A percentile compares a stretch with the other conserved stretches of the same genome.
phyloP scores from a whole-genome alignment of 2,797 vertebrate species.

The Sebastes kiyomatsui region DNA sequence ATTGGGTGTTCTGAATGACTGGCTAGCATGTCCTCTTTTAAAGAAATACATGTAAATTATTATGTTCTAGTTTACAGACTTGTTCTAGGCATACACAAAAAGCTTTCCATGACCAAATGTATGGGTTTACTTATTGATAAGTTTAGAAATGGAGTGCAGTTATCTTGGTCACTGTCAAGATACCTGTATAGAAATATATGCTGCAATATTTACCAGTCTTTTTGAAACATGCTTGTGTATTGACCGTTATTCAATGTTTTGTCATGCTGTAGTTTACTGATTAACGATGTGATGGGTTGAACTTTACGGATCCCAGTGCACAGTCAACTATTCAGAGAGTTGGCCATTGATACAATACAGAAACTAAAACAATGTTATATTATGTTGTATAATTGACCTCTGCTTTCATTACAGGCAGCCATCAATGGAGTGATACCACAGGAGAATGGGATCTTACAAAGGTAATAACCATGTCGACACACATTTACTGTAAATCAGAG shows the following conservation, averaged over 20 bases:
- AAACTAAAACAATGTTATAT: neutral
- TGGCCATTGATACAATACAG: neutral
- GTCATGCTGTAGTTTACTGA: neutral
- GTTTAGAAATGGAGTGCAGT: neutral
- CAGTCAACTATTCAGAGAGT: neutral
- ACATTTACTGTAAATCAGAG: slow-evolving; percentile 2
- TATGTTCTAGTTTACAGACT: neutral
- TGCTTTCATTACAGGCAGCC: slow-evolving; percentile 90
- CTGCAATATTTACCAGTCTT: neutral
- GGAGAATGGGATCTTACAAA: slow-evolving; percentile 98
- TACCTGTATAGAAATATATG: neutral
- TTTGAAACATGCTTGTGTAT: neutral
- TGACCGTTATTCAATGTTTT: neutral
- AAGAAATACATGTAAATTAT: neutral
- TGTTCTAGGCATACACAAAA: neutral
- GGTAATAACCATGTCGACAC: slow-evolving; percentile 80
- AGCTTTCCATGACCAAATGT: neutral
- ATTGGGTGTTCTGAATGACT: neutral
- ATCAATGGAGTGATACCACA: slow-evolving; percentile 99
- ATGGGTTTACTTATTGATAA: neutral
- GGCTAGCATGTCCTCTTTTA: neutral
- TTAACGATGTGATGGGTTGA: neutral
- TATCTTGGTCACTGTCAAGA: neutral
- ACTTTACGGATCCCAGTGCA: neutral
- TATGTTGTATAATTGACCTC: neutral